These are phyloP conservation scores for Phalacrocorax brasilianus DNA, from an alignment of 2,113 vertebrate species.

Conservation along the genomic window DNA sequence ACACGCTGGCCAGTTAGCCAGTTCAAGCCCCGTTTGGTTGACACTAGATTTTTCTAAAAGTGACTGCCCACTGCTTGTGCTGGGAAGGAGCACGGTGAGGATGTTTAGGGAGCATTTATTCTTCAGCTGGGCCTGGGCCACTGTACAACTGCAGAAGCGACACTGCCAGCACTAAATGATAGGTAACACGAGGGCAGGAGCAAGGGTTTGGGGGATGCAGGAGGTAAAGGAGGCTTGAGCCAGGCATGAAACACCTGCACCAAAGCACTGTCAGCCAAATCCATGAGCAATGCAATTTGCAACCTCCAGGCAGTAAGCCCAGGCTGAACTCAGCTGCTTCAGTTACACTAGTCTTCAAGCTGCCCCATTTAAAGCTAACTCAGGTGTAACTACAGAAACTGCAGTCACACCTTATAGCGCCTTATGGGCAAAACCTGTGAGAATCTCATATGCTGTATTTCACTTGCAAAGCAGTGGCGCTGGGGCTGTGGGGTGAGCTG, in stretches of 20 bases:
- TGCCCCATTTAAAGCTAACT: not conserved
- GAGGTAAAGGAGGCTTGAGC: not conserved
- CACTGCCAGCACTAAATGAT: not conserved
- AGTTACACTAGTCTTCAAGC: not conserved
- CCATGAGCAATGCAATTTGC: not conserved
- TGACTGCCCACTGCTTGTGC: fast-evolving
- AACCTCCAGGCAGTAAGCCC: not conserved
- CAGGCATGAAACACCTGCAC: not conserved
- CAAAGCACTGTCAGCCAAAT: not conserved
- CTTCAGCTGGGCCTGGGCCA: not conserved
- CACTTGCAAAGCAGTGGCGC: not conserved
- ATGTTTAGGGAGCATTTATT: not conserved
- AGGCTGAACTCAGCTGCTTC: not conserved
- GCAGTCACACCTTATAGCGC: not conserved
- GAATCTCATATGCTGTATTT: not conserved
- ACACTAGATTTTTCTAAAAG: not conserved
- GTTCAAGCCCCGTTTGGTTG: not conserved
- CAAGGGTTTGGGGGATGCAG: not conserved
- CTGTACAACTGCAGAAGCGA: not conserved
- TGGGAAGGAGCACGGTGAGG: not conserved
- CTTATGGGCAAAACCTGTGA: not conserved
- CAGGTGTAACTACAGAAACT: not conserved
- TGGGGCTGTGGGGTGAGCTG: not conserved
- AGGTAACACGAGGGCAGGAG: not conserved
- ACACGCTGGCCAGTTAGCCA: not conserved